These are phyloP conservation scores for Pelmatolapia mariae DNA, from an alignment of 2,113 vertebrate genomes.

Conservation along the genomic window DNA sequence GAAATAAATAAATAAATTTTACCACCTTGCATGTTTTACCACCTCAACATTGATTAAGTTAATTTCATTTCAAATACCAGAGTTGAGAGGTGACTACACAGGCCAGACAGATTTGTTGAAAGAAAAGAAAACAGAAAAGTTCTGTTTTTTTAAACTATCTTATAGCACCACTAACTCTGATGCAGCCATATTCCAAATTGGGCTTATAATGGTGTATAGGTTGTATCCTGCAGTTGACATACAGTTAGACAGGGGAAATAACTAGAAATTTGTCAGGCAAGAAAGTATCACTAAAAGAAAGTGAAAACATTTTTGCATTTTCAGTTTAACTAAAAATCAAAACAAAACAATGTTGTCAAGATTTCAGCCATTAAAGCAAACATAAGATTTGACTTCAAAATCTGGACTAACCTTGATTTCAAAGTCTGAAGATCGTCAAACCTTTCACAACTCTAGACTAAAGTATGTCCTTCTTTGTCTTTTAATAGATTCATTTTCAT, in stretches of 20 bases:
- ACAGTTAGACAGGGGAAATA: not conserved
- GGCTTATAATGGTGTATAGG: fast-evolving
- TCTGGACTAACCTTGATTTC: not conserved
- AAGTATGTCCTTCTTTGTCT: not conserved
- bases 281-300: not conserved
- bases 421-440: not conserved
- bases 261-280: not conserved
- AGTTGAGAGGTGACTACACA: not conserved
- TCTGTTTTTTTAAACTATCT: not conserved
- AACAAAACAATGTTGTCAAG: not conserved
- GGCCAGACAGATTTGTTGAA: not conserved
- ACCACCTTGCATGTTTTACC: not conserved
- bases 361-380: not conserved
- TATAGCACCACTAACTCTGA: not conserved
- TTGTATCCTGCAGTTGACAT: not conserved
- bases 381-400: not conserved
- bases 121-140: not conserved
- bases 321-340: fast-evolving
- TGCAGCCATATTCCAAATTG: not conserved
- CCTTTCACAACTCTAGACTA: not conserved
- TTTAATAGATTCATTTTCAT: not conserved
- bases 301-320: not conserved
- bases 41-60: not conserved
- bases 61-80: not conserved
- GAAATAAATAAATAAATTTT: fast-evolving